A percentile compares a stretch with the other conserved stretches of the same genome.
phyloP scores from a whole-genome alignment of 2,113 vertebrate genomes.

The Muscicapa adusta region DNA sequence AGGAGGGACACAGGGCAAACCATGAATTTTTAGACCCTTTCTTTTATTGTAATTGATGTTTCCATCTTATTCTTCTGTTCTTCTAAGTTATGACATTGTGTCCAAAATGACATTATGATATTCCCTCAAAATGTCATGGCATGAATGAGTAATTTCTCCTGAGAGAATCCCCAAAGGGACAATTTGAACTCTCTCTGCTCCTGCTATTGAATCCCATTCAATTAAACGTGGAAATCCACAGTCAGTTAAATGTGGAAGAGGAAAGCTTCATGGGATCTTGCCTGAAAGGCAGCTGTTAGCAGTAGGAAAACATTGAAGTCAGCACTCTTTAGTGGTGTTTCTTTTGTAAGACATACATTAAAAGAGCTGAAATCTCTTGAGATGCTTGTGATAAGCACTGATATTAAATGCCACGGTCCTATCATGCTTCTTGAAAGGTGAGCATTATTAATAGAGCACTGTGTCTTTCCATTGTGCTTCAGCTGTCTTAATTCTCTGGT shows the following conservation, averaged over 20 bases:
- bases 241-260: constrained; percentile 44
- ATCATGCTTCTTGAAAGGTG: constrained; percentile 40
- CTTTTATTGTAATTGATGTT: constrained; percentile 9
- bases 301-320: constrained; percentile 51
- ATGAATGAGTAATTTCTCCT: constrained; percentile 51
- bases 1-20: not conserved
- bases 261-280: constrained; percentile 24
- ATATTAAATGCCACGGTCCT: constrained; percentile 27
- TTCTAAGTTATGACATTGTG: constrained; percentile 50
- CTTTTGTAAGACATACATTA: constrained; percentile 45
- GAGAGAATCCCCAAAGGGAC: constrained; percentile 13
- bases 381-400: constrained; percentile 48
- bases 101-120: constrained; percentile 46
- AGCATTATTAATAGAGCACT: constrained; percentile 37
- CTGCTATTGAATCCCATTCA: constrained; percentile 49
- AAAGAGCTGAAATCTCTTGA: constrained; percentile 51
- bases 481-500: constrained; percentile 13
- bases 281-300: constrained; percentile 51
- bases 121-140: constrained; percentile 53
- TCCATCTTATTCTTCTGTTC: constrained; percentile 39
- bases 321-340: constrained; percentile 35
- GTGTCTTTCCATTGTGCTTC: constrained; percentile 5
- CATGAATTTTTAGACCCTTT: not conserved
- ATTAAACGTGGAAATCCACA: constrained; percentile 26
- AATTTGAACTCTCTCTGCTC: constrained; percentile 43